These are phyloP conservation scores for Benitochromis conjunctus DNA, from an alignment of 2,113 vertebrate genomes.

Conservation along the genomic window DNA sequence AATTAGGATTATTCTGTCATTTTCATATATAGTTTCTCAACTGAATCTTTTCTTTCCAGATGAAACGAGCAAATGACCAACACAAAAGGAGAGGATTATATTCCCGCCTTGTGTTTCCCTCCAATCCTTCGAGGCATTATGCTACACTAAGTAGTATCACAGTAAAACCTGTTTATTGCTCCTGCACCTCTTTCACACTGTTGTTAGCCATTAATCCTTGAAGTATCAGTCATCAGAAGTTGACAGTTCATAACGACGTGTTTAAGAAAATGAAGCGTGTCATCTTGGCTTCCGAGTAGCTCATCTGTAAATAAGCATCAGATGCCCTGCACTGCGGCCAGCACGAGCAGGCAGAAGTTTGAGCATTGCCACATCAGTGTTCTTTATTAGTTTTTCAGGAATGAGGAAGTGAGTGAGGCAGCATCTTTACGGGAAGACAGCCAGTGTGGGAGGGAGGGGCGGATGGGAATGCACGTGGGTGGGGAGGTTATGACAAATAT, in stretches of 20 bases:
- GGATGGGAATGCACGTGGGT: slow-evolving; percentile 51
- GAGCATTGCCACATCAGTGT: slow-evolving; percentile 59
- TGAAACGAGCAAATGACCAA: neutral
- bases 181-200: neutral
- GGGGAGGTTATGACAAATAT: slow-evolving; percentile 61
- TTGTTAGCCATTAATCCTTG: neutral
- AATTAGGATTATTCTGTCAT: neutral
- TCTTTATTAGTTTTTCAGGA: slow-evolving; percentile 64
- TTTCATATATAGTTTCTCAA: neutral
- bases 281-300: neutral
- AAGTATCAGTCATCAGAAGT: neutral
- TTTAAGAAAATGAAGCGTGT: neutral
- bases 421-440: slow-evolving; percentile 67
- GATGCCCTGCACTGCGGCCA: neutral
- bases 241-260: neutral
- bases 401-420: slow-evolving; percentile 69
- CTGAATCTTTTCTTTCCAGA: neutral
- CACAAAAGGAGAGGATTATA: neutral
- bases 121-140: neutral
- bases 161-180: neutral
- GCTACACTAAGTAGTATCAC: neutral
- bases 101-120: neutral
- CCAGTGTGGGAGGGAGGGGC: slow-evolving; percentile 38
- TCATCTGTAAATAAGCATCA: neutral
- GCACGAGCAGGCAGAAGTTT: slow-evolving; percentile 34